These are phyloP conservation scores for Vespertilio murinus DNA, from an alignment of 2,797 vertebrate genomes.

Conservation along the genomic window DNA sequence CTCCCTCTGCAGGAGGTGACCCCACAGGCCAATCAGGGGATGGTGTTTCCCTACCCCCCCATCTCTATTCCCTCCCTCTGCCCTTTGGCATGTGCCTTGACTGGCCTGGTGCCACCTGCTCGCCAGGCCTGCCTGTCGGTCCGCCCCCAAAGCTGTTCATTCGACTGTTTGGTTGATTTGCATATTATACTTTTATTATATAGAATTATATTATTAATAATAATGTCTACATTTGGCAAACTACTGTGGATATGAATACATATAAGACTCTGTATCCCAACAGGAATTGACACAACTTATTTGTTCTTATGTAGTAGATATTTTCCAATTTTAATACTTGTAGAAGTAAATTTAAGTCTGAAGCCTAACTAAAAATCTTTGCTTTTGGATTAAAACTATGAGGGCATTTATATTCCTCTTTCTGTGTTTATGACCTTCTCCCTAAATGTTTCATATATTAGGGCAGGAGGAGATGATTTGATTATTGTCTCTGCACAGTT, in stretches of 20 bases:
- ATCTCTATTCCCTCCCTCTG: no score
- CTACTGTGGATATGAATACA: background rate
- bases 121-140: no score
- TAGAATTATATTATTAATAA: background rate
- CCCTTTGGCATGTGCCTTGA: no score
- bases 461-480: background rate
- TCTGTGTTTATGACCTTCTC: background rate
- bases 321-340: background rate
- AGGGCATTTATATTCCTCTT: background rate
- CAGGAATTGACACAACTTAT: background rate
- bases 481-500: conserved; percentile 46
- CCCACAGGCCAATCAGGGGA: no score
- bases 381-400: background rate
- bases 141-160: fast-evolving
- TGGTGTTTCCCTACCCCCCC: no score
- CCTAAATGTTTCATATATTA: background rate
- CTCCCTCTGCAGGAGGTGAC: no score
- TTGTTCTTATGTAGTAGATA: background rate
- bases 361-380: background rate
- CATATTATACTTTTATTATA: no score
- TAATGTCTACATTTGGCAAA: background rate
- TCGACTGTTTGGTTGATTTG: no score
- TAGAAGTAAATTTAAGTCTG: background rate
- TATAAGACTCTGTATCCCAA: background rate
- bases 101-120: no score